Percentiles rank a stretch among this genome's conserved stretches.
Conservation (phyloP, 2,113 vertebrate species). For the Nymphicus hollandicus region DNA sequence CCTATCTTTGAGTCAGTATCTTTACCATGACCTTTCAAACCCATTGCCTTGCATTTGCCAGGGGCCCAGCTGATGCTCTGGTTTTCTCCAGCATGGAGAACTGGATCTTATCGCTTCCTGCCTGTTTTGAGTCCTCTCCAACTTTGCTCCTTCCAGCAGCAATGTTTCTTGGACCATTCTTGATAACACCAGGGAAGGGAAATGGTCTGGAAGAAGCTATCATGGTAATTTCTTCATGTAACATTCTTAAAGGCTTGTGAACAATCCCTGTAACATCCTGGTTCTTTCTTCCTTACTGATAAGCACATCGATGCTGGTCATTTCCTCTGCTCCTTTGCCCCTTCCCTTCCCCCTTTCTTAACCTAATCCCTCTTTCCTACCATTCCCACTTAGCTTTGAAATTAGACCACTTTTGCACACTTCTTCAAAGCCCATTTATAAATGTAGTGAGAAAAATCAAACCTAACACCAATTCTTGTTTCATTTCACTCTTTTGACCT, state of each 20-base stretch:
- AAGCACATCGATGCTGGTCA: background rate
- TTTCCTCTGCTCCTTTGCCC: background rate
- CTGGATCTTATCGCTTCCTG: slow-evolving; percentile 12
- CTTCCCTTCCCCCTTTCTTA: background rate
- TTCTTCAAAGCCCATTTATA: background rate
- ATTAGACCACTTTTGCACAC: background rate
- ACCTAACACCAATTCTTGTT: background rate
- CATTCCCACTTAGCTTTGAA: background rate
- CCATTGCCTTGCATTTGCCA: background rate
- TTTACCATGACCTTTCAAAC: background rate
- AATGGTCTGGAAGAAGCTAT: slow-evolving; percentile 26
- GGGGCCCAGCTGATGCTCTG: background rate
- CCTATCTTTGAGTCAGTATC: background rate
- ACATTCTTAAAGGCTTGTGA: slow-evolving; percentile 24
- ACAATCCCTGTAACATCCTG: slow-evolving; percentile 14
- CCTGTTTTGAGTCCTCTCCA: slow-evolving; percentile 11
- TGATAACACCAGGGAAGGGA: slow-evolving; percentile 11
- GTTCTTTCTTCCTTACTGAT: slow-evolving; percentile 37
- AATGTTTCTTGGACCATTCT: background rate
- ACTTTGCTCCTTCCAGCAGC: background rate
- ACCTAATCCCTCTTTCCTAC: background rate
- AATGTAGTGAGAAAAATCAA: slow-evolving; percentile 5
- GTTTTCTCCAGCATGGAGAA: background rate
- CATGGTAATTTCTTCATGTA: background rate
- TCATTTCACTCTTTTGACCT: slow-evolving; percentile 14